phyloP scores from a whole-genome alignment of 1,140 invertebrate species.

The Trinorchestia longiramus region DNA sequence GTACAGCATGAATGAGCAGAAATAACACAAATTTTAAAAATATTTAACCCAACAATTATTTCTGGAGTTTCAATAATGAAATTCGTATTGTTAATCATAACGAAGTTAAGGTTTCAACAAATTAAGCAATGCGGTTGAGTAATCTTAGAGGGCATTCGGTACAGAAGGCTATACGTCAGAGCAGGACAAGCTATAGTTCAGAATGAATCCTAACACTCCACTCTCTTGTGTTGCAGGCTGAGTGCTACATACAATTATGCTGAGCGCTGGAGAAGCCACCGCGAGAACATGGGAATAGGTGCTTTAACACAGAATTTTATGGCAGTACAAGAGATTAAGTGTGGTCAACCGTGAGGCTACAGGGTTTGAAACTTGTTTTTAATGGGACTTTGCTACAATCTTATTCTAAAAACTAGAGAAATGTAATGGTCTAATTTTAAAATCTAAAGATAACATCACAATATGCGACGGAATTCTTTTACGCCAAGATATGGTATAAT shows the following conservation, averaged over 20 bases:
- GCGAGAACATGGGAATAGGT: background rate
- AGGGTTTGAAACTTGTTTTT: background rate
- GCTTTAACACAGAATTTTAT: background rate
- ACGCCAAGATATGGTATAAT: background rate
- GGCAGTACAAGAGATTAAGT: background rate
- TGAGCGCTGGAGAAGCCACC: background rate
- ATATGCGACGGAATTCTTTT: background rate
- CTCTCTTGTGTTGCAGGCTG: conserved; percentile 11
- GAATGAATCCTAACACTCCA: conserved; percentile 1
- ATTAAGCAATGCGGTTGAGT: background rate
- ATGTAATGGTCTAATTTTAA: background rate
- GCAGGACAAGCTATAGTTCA: conserved; percentile 3
- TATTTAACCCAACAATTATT: background rate
- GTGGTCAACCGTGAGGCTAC: background rate
- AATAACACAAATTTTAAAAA: background rate
- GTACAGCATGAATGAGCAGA: background rate
- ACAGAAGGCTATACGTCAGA: background rate
- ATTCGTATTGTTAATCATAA: background rate
- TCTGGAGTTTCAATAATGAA: background rate
- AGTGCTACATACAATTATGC: background rate
- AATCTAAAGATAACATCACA: background rate
- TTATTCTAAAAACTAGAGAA: background rate
- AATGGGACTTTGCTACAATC: background rate
- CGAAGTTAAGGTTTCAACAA: background rate
- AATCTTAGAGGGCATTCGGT: background rate